Evolutionary conservation across 2,113 vertebrate genomes (phyloP).

Genomic region (Lanius ludovicianus): DNA sequence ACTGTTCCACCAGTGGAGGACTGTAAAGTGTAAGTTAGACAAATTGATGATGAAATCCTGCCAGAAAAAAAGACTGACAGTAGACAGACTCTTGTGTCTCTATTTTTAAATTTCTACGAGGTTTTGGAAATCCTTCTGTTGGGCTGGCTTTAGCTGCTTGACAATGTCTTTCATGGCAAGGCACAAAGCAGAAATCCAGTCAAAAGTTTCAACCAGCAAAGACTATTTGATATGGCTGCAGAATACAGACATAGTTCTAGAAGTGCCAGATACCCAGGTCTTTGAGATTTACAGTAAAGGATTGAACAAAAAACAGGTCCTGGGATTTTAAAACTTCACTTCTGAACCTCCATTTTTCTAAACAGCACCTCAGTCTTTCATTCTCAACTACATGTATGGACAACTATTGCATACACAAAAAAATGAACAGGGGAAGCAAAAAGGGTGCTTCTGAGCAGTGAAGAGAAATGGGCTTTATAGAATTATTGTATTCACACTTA

Average conservation of each 20-base stretch:
- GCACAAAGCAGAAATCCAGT: neutral
- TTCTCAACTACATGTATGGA: neutral
- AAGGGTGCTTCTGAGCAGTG: neutral
- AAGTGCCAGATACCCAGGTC: neutral
- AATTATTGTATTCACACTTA: neutral
- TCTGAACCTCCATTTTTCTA: neutral
- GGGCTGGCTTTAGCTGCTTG: neutral
- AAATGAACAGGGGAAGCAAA: neutral
- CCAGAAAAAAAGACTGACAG: neutral
- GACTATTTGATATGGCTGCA: neutral
- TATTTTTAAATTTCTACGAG: neutral
- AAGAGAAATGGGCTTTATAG: neutral
- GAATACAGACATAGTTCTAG: neutral
- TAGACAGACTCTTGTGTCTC: neutral
- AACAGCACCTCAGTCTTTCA: neutral
- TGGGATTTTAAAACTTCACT: neutral
- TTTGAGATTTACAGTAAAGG: neutral
- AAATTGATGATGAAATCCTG: neutral
- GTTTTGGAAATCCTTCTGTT: neutral
- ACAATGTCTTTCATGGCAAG: neutral
- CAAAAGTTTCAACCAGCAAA: neutral
- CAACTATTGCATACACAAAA: neutral
- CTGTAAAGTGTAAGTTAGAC: neutral
- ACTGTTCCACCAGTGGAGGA: neutral
- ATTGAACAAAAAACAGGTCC: neutral